These are phyloP conservation scores for Coenobita brevimanus DNA, from an alignment of 1,140 invertebrate species.

Conservation along the genomic window DNA sequence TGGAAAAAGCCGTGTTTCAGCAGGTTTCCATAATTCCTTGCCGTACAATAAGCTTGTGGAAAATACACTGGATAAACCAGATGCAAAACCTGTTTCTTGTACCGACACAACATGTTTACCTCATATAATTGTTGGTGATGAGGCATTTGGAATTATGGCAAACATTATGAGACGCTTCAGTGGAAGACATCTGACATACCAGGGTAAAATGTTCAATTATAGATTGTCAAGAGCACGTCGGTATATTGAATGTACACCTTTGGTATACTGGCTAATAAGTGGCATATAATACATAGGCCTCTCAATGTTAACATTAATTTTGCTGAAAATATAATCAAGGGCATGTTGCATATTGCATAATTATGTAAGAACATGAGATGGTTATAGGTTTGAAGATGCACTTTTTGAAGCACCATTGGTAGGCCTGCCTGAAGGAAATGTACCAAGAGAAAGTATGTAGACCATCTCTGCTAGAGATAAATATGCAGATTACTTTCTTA, in stretches of 20 bases:
- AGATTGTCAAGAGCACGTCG: constrained; percentile 10
- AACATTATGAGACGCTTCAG: no score
- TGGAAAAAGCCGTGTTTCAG: constrained; percentile 31
- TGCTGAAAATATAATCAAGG: background rate
- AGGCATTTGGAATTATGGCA: no score
- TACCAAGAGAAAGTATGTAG: background rate
- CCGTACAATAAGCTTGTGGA: constrained; percentile 24
- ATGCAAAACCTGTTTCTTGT: constrained; percentile 8
- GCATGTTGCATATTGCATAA: no score
- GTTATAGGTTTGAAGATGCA: no score
- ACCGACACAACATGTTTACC: background rate
- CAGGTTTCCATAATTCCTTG: constrained; percentile 36
- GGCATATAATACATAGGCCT: background rate
- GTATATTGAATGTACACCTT: no score
- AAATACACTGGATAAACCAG: no score
- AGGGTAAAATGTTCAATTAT: constrained; percentile 16
- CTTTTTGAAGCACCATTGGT: no score
- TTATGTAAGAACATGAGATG: no score
- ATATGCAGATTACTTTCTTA: background rate
- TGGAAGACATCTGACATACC: no score
- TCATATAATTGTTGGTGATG: constrained; percentile 15
- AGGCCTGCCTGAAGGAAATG: background rate
- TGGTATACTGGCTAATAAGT: no score
- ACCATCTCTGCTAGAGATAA: background rate
- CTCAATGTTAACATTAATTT: background rate